Base-by-base conservation (phyloP, 2,797 vertebrate genomes). In the Acomys russatus region DNA sequence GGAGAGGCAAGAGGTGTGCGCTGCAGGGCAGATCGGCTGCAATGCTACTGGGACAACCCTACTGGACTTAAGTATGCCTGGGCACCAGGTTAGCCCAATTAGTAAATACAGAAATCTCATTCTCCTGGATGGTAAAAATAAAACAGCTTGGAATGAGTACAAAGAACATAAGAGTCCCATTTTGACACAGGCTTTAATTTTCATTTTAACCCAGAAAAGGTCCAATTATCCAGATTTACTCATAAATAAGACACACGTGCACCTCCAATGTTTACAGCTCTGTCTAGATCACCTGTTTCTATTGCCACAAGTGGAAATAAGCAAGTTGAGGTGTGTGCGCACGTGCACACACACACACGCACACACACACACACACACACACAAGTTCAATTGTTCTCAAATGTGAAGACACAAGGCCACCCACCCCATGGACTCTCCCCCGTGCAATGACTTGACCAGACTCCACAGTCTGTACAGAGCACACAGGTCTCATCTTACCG, bases 401-500 rank as follows among this genome's bases (percentile, higher is more conserved):
- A 92, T 79, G 15, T 94, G 92, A 96, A 89, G 87, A 84, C 9
- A 59, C 17, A 56, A 83, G 3, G 23, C 9, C 51, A 56, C n/a
- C 22, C n/a, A 23, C 22, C 76, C 54, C 74, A 92, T 3, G 51
- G 38, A 89, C 56, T 59, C 4, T 85, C 23, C 30, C 35, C 38
- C 61, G 87, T 64, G 87, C 23, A 78, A 68, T 51, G 64, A 71
- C 38, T 17, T 6, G 22, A 23, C 6, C 38, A 51, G 56, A 89
- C 35, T 80, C 76, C 63, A 70, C 1, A 28, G 28, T 87, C 68
- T 49, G 30, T 56, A 18, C 51, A 73, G 33, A 95, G 76, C 30
- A 59, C 12, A 59, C 12, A 0, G 2, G 59, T 94, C 44, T 96
- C 84, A 90, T 88, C 99, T 88, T 98, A 99, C 99, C 99, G 98